Percentiles rank a stretch among this genome's conserved stretches.
phyloP scores from a whole-genome alignment of 2,113 vertebrate species.

The Gobiocypris rarus region DNA sequence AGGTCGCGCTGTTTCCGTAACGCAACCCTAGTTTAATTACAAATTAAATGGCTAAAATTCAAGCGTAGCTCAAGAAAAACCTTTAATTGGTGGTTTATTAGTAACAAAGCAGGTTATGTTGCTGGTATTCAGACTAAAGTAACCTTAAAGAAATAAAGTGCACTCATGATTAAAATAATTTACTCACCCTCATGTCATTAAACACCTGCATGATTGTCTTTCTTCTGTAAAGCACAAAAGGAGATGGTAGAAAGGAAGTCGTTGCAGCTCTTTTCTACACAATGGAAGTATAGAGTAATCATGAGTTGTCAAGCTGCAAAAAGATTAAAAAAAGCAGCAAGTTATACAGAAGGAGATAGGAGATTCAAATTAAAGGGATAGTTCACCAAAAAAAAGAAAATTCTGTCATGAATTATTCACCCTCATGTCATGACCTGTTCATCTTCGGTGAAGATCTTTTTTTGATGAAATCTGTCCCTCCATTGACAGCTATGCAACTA shows the following conservation, averaged over 20 bases:
- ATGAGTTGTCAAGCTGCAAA: background rate
- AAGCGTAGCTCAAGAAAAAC: background rate
- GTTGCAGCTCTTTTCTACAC: background rate
- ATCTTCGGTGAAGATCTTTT: no score
- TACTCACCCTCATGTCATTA: background rate
- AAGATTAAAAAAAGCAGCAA: background rate
- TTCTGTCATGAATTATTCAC: no score
- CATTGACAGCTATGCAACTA: no score
- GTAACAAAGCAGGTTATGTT: background rate
- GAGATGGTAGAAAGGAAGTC: background rate
- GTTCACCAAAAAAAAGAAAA: no score
- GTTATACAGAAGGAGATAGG: background rate
- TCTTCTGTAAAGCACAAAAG: background rate
- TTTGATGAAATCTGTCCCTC: no score
- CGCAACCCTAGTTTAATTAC: background rate
- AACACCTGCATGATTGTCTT: conserved; percentile 7
- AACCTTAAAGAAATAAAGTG: background rate
- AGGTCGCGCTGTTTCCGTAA: background rate
- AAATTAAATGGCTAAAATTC: background rate
- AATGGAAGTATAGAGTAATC: background rate
- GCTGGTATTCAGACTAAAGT: background rate
- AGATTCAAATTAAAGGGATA: no score
- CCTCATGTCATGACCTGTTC: no score
- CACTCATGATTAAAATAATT: background rate
- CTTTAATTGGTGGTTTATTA: background rate